Conservation (phyloP, 2,888 invertebrate genomes). For the Crepidodera aurea region DNA sequence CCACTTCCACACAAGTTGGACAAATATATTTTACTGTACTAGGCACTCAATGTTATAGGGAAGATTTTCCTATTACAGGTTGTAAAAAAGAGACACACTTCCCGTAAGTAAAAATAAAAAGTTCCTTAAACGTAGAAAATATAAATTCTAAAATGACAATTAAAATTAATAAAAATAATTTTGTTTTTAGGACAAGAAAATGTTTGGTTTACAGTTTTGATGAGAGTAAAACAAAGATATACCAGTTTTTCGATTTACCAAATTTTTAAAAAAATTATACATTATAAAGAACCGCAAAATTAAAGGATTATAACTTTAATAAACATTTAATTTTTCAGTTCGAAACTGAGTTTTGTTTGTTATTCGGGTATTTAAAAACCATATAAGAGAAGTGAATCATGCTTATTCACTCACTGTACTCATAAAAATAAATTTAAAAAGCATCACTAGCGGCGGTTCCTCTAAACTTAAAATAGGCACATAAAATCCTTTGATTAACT, state of each 20-base stretch:
- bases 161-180: conserved; percentile 42
- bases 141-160: neutral
- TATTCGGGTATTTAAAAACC: too few relatives aligned
- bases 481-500: too few relatives aligned
- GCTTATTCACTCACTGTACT: too few relatives aligned
- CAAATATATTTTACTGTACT: conserved; percentile 66
- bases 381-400: too few relatives aligned
- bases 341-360: too few relatives aligned
- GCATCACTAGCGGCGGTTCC: too few relatives aligned
- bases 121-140: neutral
- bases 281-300: neutral
- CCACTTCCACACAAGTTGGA: conserved; percentile 62
- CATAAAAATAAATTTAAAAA: too few relatives aligned
- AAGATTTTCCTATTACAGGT: conserved; percentile 65
- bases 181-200: conserved; percentile 47
- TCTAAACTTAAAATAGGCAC: too few relatives aligned
- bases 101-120: conserved; percentile 62
- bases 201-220: conserved; percentile 65
- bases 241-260: conserved; percentile 69
- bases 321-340: too few relatives aligned
- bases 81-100: conserved; percentile 61
- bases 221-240: conserved; percentile 53
- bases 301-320: conserved; percentile 25
- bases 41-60: conserved; percentile 68
- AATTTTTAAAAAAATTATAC: conserved; percentile 53